Conservation (phyloP, 2,113 vertebrate genomes). For the Osmerus eperlanus region DNA sequence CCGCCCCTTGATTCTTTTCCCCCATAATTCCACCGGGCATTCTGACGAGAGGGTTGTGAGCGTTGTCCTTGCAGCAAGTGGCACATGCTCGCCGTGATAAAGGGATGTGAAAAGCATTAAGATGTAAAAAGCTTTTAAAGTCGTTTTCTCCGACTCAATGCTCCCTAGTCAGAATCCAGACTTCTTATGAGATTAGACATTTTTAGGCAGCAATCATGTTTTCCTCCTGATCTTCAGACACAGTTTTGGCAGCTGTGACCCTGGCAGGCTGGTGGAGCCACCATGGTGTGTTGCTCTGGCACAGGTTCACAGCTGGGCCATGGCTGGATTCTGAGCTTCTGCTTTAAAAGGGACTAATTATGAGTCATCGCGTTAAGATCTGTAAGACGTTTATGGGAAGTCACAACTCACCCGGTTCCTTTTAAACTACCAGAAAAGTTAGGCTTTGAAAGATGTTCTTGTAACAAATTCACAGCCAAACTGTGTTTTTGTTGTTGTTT, state of each 20-base stretch:
- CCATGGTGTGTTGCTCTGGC: slow-evolving; percentile 24
- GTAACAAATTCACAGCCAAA: no score
- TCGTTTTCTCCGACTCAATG: slow-evolving; percentile 52
- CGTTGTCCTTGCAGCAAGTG: slow-evolving; percentile 44
- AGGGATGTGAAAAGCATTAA: slow-evolving; percentile 53
- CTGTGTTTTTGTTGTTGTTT: slow-evolving; percentile 13
- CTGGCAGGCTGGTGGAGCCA: slow-evolving; percentile 22
- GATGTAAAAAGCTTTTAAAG: slow-evolving; percentile 66
- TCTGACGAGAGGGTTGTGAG: slow-evolving; percentile 38
- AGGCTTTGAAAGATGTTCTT: neutral
- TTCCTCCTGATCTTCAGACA: slow-evolving; percentile 33
- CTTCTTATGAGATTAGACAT: slow-evolving; percentile 66
- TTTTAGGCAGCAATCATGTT: slow-evolving; percentile 57
- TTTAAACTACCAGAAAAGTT: neutral
- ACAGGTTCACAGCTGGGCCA: slow-evolving; percentile 6
- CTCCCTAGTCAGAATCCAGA: slow-evolving; percentile 56
- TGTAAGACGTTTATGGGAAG: neutral
- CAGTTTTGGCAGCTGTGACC: slow-evolving; percentile 36
- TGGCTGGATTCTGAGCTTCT: neutral
- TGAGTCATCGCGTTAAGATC: neutral
- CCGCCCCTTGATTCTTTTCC: slow-evolving; percentile 17
- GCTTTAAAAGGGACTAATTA: neutral
- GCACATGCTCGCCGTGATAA: slow-evolving; percentile 60
- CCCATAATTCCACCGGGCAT: slow-evolving; percentile 51
- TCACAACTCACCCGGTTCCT: no score